A percentile compares a stretch with the other conserved stretches of the same genome.
These are phyloP conservation scores for Crotalus viridis DNA, from an alignment of 2,113 vertebrate genomes.

Conservation along the genomic window DNA sequence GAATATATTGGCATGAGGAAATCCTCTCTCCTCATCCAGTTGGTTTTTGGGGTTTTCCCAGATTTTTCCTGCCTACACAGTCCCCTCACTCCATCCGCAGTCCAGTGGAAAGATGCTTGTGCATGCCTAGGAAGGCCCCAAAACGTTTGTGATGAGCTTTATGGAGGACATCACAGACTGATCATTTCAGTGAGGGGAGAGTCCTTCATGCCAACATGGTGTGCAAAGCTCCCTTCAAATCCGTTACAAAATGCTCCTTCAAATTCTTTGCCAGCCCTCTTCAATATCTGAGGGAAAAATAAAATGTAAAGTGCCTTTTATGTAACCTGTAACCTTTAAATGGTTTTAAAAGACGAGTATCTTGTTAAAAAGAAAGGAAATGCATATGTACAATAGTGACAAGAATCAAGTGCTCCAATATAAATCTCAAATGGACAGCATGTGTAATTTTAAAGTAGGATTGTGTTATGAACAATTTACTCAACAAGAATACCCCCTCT, in stretches of 20 bases:
- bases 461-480: fast-evolving
- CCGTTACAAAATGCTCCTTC: background rate
- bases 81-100: background rate
- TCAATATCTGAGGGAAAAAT: background rate
- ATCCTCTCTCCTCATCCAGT: background rate
- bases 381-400: fast-evolving
- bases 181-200: background rate
- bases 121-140: background rate
- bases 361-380: background rate
- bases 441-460: background rate
- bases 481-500: constrained; percentile 51
- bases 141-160: background rate
- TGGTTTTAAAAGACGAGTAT: background rate
- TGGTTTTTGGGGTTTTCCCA: background rate
- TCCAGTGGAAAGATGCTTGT: background rate
- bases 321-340: fast-evolving
- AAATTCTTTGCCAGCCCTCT: background rate
- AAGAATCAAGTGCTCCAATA: background rate
- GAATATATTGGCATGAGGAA: background rate
- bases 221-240: background rate
- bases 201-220: background rate
- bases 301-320: background rate
- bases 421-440: background rate
- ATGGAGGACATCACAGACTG: background rate
- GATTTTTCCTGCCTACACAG: background rate